A percentile compares a stretch with the other conserved stretches of the same genome.
Conservation (phyloP, 2,113 vertebrate genomes). For the Scophthalmus maximus region DNA sequence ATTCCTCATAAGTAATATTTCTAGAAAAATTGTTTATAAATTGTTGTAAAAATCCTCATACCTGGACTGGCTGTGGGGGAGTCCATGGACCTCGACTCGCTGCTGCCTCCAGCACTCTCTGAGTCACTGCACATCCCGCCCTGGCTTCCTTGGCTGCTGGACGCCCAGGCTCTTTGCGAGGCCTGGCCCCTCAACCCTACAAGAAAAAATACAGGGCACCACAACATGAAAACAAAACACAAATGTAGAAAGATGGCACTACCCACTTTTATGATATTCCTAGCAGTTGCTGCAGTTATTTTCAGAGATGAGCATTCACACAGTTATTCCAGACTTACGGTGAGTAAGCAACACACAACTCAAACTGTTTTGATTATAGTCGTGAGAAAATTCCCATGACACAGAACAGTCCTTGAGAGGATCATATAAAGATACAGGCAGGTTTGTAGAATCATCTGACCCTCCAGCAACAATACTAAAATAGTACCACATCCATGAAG, state of each 20-base stretch:
- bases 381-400: conserved; percentile 36
- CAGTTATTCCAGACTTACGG: conserved; percentile 39
- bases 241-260: conserved; percentile 1
- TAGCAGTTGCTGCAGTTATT: conserved; percentile 33
- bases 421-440: not conserved
- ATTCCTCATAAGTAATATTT: no score
- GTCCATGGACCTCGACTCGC: conserved; percentile 96
- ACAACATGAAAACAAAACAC: not conserved
- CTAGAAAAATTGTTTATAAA: no score
- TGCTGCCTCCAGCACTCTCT: conserved; percentile 97
- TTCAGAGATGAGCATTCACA: conserved; percentile 13
- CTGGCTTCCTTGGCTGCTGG: conserved; percentile 86
- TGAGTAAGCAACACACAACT: conserved; percentile 33
- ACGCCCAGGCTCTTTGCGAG: conserved; percentile 87
- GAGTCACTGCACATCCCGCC: conserved; percentile 97
- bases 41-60: conserved; percentile 58
- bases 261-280: conserved; percentile 2
- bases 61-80: conserved; percentile 98
- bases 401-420: conserved; percentile 35
- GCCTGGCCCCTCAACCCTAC: conserved; percentile 77
- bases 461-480: not conserved
- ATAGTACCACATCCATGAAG: not conserved
- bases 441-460: not conserved
- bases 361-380: conserved; percentile 21
- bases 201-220: conserved; percentile 31